Conservation (phyloP, 2,888 invertebrate genomes). For the Hirtodrosophila confusa region DNA sequence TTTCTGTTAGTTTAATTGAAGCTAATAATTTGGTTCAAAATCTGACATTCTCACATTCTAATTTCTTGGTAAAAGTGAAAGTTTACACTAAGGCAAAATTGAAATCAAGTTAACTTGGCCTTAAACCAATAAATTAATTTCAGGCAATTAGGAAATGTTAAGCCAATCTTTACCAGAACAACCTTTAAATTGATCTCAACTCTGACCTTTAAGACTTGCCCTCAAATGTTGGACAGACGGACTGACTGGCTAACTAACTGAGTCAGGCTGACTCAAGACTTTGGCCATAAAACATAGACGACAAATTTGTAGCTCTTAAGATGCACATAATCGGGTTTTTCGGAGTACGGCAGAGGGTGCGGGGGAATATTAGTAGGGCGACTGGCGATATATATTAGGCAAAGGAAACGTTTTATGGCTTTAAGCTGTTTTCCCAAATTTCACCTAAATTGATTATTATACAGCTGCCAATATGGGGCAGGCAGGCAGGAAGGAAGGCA, state of each 20-base stretch:
- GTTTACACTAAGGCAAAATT: too few relatives aligned
- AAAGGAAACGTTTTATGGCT: constrained; percentile 67
- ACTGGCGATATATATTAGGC: constrained; percentile 23
- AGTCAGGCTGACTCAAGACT: constrained; percentile 5
- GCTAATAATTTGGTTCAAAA: too few relatives aligned
- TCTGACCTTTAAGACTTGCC: neutral
- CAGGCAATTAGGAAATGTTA: too few relatives aligned
- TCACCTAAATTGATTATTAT: constrained; percentile 77
- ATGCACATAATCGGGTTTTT: constrained; percentile 63
- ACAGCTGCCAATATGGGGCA: constrained; percentile 41
- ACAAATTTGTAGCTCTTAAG: constrained; percentile 64
- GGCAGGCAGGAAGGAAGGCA: neutral
- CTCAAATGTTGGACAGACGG: constrained; percentile 14
- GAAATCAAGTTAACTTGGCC: too few relatives aligned
- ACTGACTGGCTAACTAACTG: neutral
- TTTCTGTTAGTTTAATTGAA: too few relatives aligned
- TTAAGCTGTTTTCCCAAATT: constrained; percentile 74
- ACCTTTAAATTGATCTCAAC: neutral
- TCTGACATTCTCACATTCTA: too few relatives aligned
- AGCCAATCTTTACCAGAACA: too few relatives aligned
- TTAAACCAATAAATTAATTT: too few relatives aligned
- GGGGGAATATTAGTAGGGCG: neutral
- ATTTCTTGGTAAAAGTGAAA: too few relatives aligned
- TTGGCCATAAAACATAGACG: constrained; percentile 54
- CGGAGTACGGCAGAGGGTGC: neutral